phyloP scores from a whole-genome alignment of 1,140 invertebrate genomes.

The Hermetia illucens region DNA sequence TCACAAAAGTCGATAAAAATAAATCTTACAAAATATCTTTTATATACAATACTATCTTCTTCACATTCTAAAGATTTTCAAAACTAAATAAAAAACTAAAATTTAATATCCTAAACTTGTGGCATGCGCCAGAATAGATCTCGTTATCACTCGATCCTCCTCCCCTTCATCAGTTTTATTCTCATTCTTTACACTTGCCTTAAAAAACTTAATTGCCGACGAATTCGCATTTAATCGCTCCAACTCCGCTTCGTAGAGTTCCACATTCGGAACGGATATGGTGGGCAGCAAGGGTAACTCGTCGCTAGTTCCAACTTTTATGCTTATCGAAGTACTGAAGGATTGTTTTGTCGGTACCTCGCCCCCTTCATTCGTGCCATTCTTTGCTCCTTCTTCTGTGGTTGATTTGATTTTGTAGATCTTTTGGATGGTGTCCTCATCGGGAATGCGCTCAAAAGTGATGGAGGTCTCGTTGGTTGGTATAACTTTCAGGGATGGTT shows the following conservation, averaged over 20 bases:
- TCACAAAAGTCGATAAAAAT: no score
- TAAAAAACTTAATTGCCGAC: neutral
- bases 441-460: no score
- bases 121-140: neutral
- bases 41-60: neutral
- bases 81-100: neutral
- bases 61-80: neutral
- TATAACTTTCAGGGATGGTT: no score
- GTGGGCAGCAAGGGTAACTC: slow-evolving; percentile 1
- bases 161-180: neutral
- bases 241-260: neutral
- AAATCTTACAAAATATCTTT: neutral
- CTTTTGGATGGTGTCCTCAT: slow-evolving; percentile 13
- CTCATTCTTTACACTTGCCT: neutral
- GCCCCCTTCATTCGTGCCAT: slow-evolving; percentile 29
- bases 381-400: slow-evolving; percentile 17
- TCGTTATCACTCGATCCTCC: neutral
- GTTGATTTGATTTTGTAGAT: slow-evolving; percentile 13
- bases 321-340: slow-evolving; percentile 27
- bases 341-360: slow-evolving; percentile 25
- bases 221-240: neutral
- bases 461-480: slow-evolving; percentile 6
- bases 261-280: neutral
- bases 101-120: neutral
- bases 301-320: slow-evolving; percentile 19